Base-by-base conservation (phyloP, 1,140 invertebrate genomes). In the Coptotermes formosanus region DNA sequence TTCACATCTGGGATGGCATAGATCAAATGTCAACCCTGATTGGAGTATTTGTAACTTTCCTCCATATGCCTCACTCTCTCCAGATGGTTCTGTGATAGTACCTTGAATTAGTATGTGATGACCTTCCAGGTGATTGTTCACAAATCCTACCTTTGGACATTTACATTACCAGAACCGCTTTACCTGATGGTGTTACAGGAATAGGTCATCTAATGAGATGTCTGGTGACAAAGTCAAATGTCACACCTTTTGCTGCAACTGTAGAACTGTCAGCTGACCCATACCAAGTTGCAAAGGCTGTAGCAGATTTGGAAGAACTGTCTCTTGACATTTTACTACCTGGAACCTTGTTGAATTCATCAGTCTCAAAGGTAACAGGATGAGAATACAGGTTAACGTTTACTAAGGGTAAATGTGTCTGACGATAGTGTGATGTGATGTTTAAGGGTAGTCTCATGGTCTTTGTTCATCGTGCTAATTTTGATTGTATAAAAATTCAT, bases 121-220 rank as follows among this genome's bases (percentile, higher is more conserved):
- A 16, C 45, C 45, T 48, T 48, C 7, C 45, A 48, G 11, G 1
- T 48, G 14, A 48, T 16, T 48, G 3, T 48, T 16, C 45, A 48
- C 45, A 2, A 48, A 16, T 48, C 45, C 45, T 48, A 2, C 14
- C 0, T 12, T 48, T 48, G 9, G 12, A 16, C 45, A 48, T 16
- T 38, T 48, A 16, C 14, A 48, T 48, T 12, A 12, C 45, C 9
- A 3, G 45, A 48, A 16, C 45, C 9, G 11, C 38, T 38, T 38
- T 38, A 38, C 38, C 45, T 48, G 45, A 48, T 48, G 45, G 45
- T 48, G 45, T 48, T 43, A 32, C 44, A 86, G 85, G 81, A 44
- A 44, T 86, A n/a, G 85, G 85, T 45, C 85, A 86, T n/a, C 44
- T 86, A 9, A 9, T 86, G n/a, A 30, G 85, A n/a, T 86, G 85